A percentile compares a stretch with the other conserved stretches of the same genome.
phyloP scores from a whole-genome alignment of 2,113 vertebrate genomes.

The Ctenomys sociabilis region DNA sequence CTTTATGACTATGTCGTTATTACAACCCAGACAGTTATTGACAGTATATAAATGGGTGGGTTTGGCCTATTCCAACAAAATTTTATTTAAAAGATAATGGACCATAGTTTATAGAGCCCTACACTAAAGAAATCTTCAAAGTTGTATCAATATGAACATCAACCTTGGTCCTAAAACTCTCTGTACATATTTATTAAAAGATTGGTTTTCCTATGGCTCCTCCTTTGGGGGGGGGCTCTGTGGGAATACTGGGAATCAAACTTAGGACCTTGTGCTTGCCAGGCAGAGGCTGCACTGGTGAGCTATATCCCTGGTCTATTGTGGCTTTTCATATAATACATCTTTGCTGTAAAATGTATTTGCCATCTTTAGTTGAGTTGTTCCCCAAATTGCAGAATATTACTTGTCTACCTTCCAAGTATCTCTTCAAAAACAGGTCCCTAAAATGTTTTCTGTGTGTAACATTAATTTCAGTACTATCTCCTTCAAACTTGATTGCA shows the following conservation, averaged over 20 bases:
- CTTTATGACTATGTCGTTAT: neutral
- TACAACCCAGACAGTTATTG: neutral
- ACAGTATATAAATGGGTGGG: neutral
- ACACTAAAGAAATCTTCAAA: neutral
- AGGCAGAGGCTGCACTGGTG: too few relatives aligned
- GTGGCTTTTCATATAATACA: neutral
- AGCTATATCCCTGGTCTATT: neutral
- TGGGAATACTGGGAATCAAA: too few relatives aligned
- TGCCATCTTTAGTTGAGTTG: neutral
- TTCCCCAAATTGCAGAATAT: neutral
- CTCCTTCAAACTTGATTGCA: neutral
- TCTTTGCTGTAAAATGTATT: constrained; percentile 6
- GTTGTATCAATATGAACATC: neutral
- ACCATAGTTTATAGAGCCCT: neutral
- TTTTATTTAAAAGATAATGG: neutral
- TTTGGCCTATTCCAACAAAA: neutral
- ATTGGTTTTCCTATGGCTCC: neutral
- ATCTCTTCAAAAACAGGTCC: neutral
- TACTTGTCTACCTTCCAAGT: neutral
- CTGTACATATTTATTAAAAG: neutral
- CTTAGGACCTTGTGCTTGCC: too few relatives aligned
- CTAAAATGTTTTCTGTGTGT: neutral
- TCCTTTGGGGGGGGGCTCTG: neutral
- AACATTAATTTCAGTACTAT: neutral
- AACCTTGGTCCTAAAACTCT: neutral